Percentiles rank a stretch among this genome's conserved stretches.
These are phyloP conservation scores for Proisotoma minuta DNA, from an alignment of 2,888 invertebrate species.

Conservation along the genomic window DNA sequence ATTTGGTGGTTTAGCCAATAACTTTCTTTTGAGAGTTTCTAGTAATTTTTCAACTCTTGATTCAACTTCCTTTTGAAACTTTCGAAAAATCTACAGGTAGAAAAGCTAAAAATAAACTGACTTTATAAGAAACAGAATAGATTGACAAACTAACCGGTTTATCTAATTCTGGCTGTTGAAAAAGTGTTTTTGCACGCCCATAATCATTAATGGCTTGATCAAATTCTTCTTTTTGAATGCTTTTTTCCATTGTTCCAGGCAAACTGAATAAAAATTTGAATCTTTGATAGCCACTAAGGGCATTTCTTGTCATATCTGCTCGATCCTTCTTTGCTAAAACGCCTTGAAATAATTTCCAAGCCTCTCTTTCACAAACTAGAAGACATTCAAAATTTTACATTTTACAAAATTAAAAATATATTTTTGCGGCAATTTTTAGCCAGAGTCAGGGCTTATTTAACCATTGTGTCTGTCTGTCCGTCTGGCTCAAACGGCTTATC, in stretches of 20 bases:
- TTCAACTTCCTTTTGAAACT: conserved; percentile 87
- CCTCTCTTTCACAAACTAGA: conserved; percentile 81
- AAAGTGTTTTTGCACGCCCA: conserved; percentile 88
- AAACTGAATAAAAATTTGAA: conserved; percentile 94
- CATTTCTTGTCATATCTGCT: conserved; percentile 93
- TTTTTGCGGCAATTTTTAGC: too few relatives aligned
- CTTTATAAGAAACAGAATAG: conserved; percentile 24
- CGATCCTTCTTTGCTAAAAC: conserved; percentile 86
- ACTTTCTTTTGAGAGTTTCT: conserved; percentile 71
- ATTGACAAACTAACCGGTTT: conserved; percentile 59
- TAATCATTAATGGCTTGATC: conserved; percentile 97
- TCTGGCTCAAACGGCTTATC: too few relatives aligned
- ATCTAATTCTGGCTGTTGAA: conserved; percentile 75
- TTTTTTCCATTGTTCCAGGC: conserved; percentile 87
- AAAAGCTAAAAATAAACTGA: conserved; percentile 8
- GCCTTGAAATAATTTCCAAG: conserved; percentile 87
- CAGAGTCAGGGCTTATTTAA: too few relatives aligned
- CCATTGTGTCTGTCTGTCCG: too few relatives aligned
- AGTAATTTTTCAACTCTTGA: conserved; percentile 75
- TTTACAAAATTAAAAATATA: too few relatives aligned
- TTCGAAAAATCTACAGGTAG: conserved; percentile 66
- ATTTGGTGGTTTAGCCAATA: conserved; percentile 73
- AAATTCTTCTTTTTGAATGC: conserved; percentile 89
- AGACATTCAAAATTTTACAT: too few relatives aligned
- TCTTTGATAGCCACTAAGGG: conserved; percentile 82